Percentiles rank a stretch among this genome's conserved stretches.
Evolutionary conservation across 2,113 vertebrate species (phyloP).

Genomic region (Labeo catla): DNA sequence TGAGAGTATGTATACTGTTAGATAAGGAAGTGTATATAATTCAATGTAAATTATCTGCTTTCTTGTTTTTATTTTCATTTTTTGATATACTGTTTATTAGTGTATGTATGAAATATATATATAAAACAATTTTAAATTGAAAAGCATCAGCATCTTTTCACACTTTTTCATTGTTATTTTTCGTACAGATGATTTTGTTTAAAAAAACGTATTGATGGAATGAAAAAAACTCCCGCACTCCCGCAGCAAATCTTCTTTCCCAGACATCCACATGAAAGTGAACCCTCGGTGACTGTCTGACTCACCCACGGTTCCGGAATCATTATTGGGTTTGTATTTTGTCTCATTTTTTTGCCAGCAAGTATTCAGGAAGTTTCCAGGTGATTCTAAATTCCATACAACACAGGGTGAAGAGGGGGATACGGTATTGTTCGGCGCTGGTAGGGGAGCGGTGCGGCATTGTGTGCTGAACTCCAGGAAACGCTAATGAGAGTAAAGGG

Average conservation of each 20-base stretch:
- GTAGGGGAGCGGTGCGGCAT: constrained; percentile 34
- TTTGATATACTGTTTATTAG: constrained; percentile 78
- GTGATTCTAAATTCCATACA: constrained; percentile 51
- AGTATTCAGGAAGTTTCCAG: constrained; percentile 52
- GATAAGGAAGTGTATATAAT: constrained; percentile 87
- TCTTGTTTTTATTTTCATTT: constrained; percentile 73
- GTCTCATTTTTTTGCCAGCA: constrained; percentile 50
- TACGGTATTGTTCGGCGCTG: constrained; percentile 13
- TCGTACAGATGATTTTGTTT: constrained; percentile 86
- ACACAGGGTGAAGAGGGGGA: constrained; percentile 25
- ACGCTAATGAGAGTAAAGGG: constrained; percentile 3
- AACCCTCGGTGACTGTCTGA: constrained; percentile 48
- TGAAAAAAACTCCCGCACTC: constrained; percentile 22
- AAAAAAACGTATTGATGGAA: constrained; percentile 82
- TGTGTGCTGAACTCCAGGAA: constrained; percentile 30
- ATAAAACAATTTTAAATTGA: constrained; percentile 73
- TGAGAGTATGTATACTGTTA: constrained; percentile 49
- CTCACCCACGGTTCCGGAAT: constrained; percentile 43
- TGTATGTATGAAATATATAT: constrained; percentile 73
- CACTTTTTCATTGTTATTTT: constrained; percentile 72
- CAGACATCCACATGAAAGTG: constrained; percentile 48
- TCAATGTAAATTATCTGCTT: constrained; percentile 84
- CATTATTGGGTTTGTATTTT: constrained; percentile 47
- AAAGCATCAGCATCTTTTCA: constrained; percentile 72
- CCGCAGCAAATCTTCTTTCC: constrained; percentile 49